These are phyloP conservation scores for Microctonus brassicae DNA, from an alignment of 2,888 invertebrate genomes.

Conservation along the genomic window DNA sequence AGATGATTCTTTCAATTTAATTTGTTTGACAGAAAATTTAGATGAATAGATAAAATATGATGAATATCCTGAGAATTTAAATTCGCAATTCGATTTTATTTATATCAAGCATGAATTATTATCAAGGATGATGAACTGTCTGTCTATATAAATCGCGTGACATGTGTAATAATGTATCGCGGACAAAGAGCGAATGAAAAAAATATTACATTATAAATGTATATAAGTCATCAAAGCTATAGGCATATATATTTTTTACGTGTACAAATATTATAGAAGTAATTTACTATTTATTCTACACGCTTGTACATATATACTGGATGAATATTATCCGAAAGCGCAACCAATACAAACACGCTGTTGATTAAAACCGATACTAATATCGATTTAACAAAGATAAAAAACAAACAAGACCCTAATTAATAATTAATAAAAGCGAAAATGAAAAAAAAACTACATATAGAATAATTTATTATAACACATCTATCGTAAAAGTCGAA, in stretches of 20 bases:
- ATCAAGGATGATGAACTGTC: neutral
- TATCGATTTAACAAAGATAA: neutral
- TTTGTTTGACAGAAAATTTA: no score
- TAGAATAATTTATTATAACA: no score
- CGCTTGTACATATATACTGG: neutral
- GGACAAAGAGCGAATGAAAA: neutral
- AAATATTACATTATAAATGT: neutral
- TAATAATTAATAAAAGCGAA: no score
- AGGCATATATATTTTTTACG: no score
- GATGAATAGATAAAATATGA: no score
- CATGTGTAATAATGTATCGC: neutral
- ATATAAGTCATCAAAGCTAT: neutral
- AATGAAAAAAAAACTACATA: no score
- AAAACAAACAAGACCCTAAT: neutral
- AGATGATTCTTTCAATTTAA: no score
- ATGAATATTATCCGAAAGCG: neutral
- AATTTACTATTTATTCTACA: no score
- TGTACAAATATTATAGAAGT: no score
- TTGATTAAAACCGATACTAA: neutral
- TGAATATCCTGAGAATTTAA: neutral
- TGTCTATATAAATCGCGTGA: slow-evolving; percentile 14
- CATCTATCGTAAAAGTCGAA: no score
- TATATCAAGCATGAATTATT: no score
- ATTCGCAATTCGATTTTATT: neutral
- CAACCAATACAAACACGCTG: neutral